Conservation (phyloP, 2,113 vertebrate genomes). For the Monarcha castaneiventris region DNA sequence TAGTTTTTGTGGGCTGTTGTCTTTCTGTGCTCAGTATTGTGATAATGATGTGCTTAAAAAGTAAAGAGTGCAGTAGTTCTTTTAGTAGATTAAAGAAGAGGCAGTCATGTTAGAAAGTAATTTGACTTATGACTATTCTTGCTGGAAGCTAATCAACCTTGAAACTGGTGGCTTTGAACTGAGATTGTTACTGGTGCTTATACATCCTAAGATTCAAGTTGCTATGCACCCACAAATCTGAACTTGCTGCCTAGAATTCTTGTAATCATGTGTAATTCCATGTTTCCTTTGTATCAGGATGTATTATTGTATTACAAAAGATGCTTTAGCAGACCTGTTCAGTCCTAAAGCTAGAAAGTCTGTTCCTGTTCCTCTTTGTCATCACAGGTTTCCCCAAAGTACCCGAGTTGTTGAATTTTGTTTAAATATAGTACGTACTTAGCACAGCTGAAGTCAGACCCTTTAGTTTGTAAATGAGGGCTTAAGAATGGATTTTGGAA, state of each 20-base stretch:
- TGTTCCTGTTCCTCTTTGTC: neutral
- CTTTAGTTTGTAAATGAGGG: neutral
- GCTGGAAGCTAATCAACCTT: neutral
- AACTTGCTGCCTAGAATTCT: neutral
- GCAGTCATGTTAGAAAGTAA: neutral
- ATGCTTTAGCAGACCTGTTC: neutral
- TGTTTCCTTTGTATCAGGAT: neutral
- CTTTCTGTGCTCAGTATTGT: neutral
- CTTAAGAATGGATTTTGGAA: neutral
- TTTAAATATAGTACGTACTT: neutral
- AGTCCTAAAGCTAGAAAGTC: neutral
- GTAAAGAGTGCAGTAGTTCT: neutral
- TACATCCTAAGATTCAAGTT: neutral
- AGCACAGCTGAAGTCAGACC: neutral
- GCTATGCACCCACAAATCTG: neutral
- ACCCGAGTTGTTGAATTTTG: neutral
- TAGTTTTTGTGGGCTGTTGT: neutral
- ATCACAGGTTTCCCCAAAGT: neutral
- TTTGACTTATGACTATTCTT: neutral
- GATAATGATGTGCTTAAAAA: neutral
- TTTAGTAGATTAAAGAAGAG: neutral
- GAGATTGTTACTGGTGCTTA: neutral
- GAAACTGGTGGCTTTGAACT: neutral
- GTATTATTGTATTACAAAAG: neutral
- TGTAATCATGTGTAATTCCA: neutral